Conservation (phyloP, 2,888 invertebrate species). For the Epirrhoe alternata region DNA sequence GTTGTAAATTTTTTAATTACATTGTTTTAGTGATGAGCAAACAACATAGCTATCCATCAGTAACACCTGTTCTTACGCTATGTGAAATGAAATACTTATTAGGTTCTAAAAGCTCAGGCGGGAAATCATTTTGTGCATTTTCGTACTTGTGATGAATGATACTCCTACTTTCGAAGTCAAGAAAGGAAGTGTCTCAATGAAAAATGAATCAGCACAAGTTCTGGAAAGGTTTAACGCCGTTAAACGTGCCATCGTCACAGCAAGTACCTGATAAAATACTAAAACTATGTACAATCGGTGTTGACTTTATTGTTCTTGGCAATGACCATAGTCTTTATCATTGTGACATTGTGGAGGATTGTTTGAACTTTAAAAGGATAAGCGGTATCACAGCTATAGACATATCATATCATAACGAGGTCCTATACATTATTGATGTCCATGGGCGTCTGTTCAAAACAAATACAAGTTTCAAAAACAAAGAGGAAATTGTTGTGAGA, state of each 20-base stretch:
- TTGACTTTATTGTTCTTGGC: conserved; percentile 74
- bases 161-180: conserved; percentile 53
- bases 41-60: not conserved
- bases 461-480: conserved; percentile 81
- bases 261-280: conserved; percentile 79
- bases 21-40: conserved; percentile 18
- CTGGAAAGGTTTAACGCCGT: conserved; percentile 75
- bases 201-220: conserved; percentile 82
- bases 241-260: conserved; percentile 65
- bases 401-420: conserved; percentile 86
- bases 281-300: conserved; percentile 71
- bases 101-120: conserved; percentile 20
- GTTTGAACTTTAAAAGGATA: conserved; percentile 75
- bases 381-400: conserved; percentile 85
- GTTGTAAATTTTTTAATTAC: conserved; percentile 39
- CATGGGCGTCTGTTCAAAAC: conserved; percentile 86
- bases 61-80: conserved; percentile 2
- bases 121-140: conserved; percentile 16
- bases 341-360: conserved; percentile 70
- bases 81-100: conserved; percentile 37
- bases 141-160: conserved; percentile 51
- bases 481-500: conserved; percentile 86
- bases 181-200: conserved; percentile 54
- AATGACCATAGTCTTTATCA: conserved; percentile 78
- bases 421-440: conserved; percentile 86